Percentiles rank a stretch among this genome's conserved stretches.
Conservation (phyloP, 2,888 invertebrate species). For the Bombylius major region DNA sequence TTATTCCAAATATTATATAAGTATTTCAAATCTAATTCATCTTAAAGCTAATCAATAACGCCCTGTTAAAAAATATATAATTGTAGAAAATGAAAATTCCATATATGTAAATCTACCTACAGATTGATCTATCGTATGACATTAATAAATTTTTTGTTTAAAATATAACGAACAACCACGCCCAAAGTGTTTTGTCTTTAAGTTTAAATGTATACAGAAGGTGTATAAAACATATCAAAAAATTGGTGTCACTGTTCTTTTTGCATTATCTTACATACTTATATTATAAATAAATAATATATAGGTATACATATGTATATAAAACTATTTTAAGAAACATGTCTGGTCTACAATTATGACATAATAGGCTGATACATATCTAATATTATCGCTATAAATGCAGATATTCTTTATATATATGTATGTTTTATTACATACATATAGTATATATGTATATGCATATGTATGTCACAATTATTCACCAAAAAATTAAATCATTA, state of each 20-base stretch:
- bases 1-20: too few relatives aligned
- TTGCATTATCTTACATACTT: not conserved
- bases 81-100: not conserved
- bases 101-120: not conserved
- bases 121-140: not conserved
- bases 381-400: not conserved
- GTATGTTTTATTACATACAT: too few relatives aligned
- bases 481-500: too few relatives aligned
- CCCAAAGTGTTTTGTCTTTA: constrained; percentile 6
- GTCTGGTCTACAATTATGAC: constrained; percentile 8
- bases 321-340: not conserved
- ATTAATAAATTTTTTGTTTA: not conserved
- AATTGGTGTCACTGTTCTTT: not conserved
- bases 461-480: too few relatives aligned
- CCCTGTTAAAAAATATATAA: too few relatives aligned
- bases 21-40: too few relatives aligned
- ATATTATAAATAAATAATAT: not conserved
- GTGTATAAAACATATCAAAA: not conserved
- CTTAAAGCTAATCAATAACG: too few relatives aligned
- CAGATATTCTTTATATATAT: too few relatives aligned
- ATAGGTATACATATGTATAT: not conserved
- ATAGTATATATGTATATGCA: too few relatives aligned
- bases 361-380: constrained; percentile 5
- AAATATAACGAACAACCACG: not conserved
- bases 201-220: not conserved